phyloP scores from a whole-genome alignment of 2,113 vertebrate species.

The Boleophthalmus pectinirostris region DNA sequence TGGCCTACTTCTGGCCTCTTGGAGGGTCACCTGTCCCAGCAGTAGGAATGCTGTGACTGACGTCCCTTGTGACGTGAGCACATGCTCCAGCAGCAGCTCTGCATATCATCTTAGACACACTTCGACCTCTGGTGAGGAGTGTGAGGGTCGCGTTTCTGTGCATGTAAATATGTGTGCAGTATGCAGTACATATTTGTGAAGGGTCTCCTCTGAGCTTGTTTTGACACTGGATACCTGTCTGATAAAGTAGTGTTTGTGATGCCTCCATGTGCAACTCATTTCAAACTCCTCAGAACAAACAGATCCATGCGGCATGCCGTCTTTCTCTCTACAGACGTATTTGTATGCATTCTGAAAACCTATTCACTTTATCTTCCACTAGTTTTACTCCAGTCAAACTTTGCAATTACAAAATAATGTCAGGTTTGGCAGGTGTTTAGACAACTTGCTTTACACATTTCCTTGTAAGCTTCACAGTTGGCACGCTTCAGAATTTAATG shows the following conservation, averaged over 20 bases:
- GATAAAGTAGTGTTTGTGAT: slow-evolving; percentile 53
- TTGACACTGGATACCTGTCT: slow-evolving; percentile 76
- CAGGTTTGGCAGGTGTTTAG: slow-evolving; percentile 29
- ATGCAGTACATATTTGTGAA: slow-evolving; percentile 54
- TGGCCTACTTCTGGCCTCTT: slow-evolving; percentile 69
- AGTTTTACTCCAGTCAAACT: slow-evolving; percentile 33
- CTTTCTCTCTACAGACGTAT: slow-evolving; percentile 11
- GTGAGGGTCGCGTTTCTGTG: slow-evolving; percentile 33
- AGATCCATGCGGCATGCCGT: slow-evolving; percentile 30
- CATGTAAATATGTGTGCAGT: slow-evolving; percentile 52
- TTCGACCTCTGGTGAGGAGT: slow-evolving; percentile 25
- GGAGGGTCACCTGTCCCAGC: slow-evolving; percentile 66
- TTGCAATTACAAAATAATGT: slow-evolving; percentile 32
- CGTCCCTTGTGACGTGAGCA: slow-evolving; percentile 68
- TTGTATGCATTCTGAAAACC: slow-evolving; percentile 24
- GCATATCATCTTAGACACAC: slow-evolving; percentile 62
- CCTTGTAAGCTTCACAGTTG: slow-evolving; percentile 74
- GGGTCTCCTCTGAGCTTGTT: slow-evolving; percentile 69
- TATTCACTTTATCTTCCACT: slow-evolving; percentile 17
- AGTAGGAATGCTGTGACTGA: slow-evolving; percentile 75
- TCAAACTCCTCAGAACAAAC: too few relatives aligned
- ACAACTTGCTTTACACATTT: background rate
- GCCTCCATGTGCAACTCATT: slow-evolving; percentile 29
- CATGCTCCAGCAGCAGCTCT: slow-evolving; percentile 62
- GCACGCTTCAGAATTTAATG: slow-evolving; percentile 81